Evolutionary conservation across 2,797 vertebrate genomes (phyloP), one percentile per base, ranked within the genome.

Genomic region (Schizopygopsis pylzovi): DNA sequence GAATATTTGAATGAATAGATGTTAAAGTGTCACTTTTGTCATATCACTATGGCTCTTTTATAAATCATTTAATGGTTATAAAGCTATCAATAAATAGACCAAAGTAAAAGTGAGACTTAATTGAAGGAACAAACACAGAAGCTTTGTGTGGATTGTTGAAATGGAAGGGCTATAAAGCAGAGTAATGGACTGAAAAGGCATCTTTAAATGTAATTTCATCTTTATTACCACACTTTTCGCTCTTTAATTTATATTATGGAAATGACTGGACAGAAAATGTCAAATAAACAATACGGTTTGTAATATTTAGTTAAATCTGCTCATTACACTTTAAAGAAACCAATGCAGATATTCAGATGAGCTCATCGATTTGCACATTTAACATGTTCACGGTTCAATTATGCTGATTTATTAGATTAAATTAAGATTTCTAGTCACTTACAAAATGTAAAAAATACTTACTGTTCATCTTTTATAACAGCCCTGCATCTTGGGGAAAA

Each of bases 191-290:
- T 12, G 59, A 47, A 47, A 79, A 20, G 4, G 20, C 76, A 25
- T 41, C 33, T 59, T 78, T 78, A 78, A 59, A 78, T 41, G 11
- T 54, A 41, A 41, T 78, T 78, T 59, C 37, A 59, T 3, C 33
- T 39, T 59, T 39, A 59, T 59, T 78, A 1, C 52, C 18, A 41
- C 3, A 77, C 20, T 16, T 77, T n/a, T 39, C 11, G 2, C 11
- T 33, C 73, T 11, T 13, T 41, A 41, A 77, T 22, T 41, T 8
- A 77, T 59, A 13, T 77, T 39, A 77, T 39, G 33, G 6, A 56
- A 54, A 56, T 39, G 47, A 12, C 8, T 9, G 5, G 75, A 77
- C 11, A 39, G 28, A 56, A 37, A 56, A 56, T 7, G 49, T n/a
- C 0, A 54, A 54, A n/a, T 15, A 59, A 78, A 59, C 13, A 78